Evolutionary conservation across 2,888 invertebrate genomes (phyloP).

Genomic region (Caenorhabditis doughertyi): DNA sequence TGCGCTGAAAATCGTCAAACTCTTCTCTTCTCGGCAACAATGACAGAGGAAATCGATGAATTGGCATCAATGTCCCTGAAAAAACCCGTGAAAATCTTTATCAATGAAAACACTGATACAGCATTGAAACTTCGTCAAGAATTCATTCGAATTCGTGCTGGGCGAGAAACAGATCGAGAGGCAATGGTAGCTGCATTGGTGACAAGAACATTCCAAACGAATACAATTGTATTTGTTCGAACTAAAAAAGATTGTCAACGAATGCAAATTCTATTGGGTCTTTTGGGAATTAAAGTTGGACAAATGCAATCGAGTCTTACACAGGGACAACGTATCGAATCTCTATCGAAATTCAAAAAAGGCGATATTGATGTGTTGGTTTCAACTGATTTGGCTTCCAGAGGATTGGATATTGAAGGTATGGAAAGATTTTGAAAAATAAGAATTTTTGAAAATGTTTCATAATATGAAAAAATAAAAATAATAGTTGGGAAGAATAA

Average conservation of each 20-base stretch:
- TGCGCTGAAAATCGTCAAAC: conserved; percentile 95
- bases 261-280: conserved; percentile 92
- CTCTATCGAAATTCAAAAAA: conserved; percentile 79
- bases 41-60: conserved; percentile 97
- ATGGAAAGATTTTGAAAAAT: no score
- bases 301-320: conserved; percentile 97
- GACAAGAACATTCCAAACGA: conserved; percentile 72
- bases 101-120: conserved; percentile 96
- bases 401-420: conserved; percentile 97
- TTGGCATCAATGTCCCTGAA: conserved; percentile 93
- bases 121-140: conserved; percentile 95
- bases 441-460: no score
- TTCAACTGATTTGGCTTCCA: conserved; percentile 94
- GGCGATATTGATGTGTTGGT: conserved; percentile 87
- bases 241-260: conserved; percentile 97
- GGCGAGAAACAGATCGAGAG: conserved; percentile 91
- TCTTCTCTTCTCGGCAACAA: conserved; percentile 98
- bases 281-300: conserved; percentile 91
- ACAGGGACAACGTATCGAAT: conserved; percentile 88
- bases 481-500: no score
- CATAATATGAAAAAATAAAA: no score
- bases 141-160: conserved; percentile 87
- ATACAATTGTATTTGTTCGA: conserved; percentile 91
- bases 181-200: conserved; percentile 86
- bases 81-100: conserved; percentile 95